These are phyloP conservation scores for Sprattus sprattus DNA, from an alignment of 2,113 vertebrate species.

Conservation along the genomic window DNA sequence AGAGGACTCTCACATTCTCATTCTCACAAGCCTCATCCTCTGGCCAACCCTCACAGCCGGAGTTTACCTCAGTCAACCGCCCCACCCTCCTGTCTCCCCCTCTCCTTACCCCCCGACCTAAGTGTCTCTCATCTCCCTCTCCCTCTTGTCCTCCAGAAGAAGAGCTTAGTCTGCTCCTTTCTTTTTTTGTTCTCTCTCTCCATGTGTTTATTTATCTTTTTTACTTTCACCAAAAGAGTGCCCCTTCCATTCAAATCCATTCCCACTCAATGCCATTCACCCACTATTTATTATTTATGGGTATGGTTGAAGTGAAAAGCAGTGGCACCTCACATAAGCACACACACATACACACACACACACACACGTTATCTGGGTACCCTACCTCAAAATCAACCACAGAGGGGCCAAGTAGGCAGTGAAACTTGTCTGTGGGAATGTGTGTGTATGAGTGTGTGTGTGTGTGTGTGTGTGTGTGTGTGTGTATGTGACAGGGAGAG, in stretches of 20 bases:
- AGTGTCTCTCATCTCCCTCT: slow-evolving; percentile 27
- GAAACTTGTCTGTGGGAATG: not conserved
- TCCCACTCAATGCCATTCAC: slow-evolving; percentile 31
- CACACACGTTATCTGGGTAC: slow-evolving; percentile 10
- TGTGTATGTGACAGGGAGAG: slow-evolving; percentile 10
- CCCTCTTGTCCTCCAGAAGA: slow-evolving; percentile 13
- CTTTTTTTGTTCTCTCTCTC: not conserved
- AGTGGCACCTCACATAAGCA: slow-evolving; percentile 7
- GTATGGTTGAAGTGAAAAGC: slow-evolving; percentile 11
- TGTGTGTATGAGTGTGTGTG: not conserved
- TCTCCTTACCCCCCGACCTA: not conserved
- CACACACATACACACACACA: slow-evolving; percentile 7
- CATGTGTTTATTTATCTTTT: not conserved
- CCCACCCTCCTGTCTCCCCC: not conserved
- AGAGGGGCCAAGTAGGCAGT: not conserved
- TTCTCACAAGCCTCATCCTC: too few relatives aligned
- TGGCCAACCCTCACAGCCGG: too few relatives aligned
- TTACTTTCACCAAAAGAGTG: slow-evolving; percentile 24
- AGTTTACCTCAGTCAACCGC: not conserved
- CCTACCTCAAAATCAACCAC: not conserved
- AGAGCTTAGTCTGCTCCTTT: not conserved
- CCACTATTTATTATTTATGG: slow-evolving; percentile 19
- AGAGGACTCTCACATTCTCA: not conserved
- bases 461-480: slow-evolving; percentile 8
- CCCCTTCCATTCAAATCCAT: slow-evolving; percentile 42